Conservation (phyloP, 2,888 invertebrate species). For the Dicyrtomina minuta region DNA sequence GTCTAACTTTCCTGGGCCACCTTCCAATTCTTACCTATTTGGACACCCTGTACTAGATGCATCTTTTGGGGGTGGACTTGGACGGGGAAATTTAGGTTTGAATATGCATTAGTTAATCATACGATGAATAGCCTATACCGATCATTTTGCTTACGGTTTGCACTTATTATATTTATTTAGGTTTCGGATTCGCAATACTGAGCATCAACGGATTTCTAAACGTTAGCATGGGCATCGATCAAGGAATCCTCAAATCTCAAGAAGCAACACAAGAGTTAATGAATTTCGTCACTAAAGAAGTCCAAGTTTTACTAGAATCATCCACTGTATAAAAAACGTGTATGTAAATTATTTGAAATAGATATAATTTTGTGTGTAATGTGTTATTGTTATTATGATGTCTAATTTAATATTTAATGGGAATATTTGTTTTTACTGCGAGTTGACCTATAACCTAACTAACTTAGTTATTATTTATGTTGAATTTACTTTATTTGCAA, state of each 20-base stretch:
- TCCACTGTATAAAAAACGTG: background rate
- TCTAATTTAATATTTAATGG: no score
- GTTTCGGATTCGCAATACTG: constrained; percentile 43
- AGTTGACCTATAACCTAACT: no score
- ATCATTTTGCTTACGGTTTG: background rate
- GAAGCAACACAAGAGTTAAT: constrained; percentile 40
- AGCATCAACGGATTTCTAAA: constrained; percentile 39
- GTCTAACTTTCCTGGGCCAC: constrained; percentile 33
- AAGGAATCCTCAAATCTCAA: constrained; percentile 37
- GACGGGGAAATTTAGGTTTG: constrained; percentile 11
- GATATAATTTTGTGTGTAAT: no score
- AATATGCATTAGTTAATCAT: background rate
- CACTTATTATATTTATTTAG: constrained; percentile 32
- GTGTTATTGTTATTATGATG: no score
- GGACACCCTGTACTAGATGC: constrained; percentile 13
- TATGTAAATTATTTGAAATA: no score
- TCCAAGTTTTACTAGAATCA: constrained; percentile 39
- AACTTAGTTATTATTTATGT: no score
- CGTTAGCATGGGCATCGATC: constrained; percentile 42
- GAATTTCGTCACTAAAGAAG: constrained; percentile 37
- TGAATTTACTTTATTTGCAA: no score
- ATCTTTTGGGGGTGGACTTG: constrained; percentile 20
- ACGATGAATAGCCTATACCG: background rate
- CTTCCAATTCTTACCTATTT: constrained; percentile 2
- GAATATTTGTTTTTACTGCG: no score